A percentile compares a stretch with the other conserved stretches of the same genome.
phyloP scores from a whole-genome alignment of 2,113 vertebrate species.

The Ceyx margarethae region DNA sequence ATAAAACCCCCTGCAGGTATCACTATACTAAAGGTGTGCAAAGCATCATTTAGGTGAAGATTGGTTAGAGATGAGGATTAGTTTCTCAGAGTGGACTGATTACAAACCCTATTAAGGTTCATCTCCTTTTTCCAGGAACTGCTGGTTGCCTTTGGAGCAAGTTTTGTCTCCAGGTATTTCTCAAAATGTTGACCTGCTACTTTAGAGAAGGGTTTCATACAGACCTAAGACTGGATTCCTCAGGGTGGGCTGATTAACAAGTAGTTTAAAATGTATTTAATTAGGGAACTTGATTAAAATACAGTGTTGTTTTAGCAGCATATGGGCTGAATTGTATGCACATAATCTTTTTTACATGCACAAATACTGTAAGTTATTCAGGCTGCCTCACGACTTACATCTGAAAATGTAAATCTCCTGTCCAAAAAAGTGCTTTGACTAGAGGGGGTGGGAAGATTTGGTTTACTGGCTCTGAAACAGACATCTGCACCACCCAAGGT shows the following conservation, averaged over 20 bases:
- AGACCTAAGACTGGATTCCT: background rate
- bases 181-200: background rate
- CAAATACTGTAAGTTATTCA: conserved; percentile 38
- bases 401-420: background rate
- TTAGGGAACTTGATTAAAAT: background rate
- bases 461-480: background rate
- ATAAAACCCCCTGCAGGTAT: background rate
- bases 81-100: background rate
- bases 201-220: background rate
- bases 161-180: background rate
- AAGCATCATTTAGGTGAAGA: background rate
- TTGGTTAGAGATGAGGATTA: background rate
- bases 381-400: background rate
- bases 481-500: background rate
- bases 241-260: background rate
- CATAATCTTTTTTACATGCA: background rate
- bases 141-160: background rate
- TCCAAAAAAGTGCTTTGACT: background rate
- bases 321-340: background rate
- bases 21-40: background rate
- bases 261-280: background rate
- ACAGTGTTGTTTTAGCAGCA: background rate
- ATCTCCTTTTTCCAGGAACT: background rate
- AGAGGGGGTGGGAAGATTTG: background rate
- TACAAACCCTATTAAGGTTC: background rate